phyloP scores from a whole-genome alignment of 2,888 invertebrate genomes.

The Coelogynopora nodosa region DNA sequence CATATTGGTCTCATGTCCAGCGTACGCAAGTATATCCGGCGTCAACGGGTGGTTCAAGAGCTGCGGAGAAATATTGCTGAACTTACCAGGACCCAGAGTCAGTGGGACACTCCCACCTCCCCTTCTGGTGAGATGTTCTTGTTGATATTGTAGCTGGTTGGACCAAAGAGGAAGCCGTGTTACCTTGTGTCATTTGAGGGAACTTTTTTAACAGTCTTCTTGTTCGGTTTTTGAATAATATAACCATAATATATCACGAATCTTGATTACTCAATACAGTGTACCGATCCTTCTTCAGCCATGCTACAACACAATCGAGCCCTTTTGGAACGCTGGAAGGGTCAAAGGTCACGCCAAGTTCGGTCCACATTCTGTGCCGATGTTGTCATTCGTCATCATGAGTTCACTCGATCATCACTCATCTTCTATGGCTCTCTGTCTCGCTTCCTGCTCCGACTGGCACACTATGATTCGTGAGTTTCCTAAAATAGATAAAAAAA shows the following conservation, averaged over 20 bases:
- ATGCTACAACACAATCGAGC: neutral
- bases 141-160: no score
- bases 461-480: slow-evolving; percentile 12
- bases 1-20: slow-evolving; percentile 85
- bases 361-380: neutral
- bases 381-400: slow-evolving; percentile 10
- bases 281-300: neutral
- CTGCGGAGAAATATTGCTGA: slow-evolving; percentile 58
- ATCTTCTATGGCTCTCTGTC: neutral
- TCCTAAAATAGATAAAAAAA: no score
- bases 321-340: neutral
- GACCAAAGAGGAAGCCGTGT: no score
- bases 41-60: slow-evolving; percentile 74
- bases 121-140: no score
- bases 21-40: slow-evolving; percentile 76
- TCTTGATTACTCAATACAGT: no score
- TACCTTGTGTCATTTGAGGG: no score
- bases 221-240: no score
- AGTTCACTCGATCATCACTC: neutral
- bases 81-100: neutral
- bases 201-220: no score
- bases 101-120: neutral
- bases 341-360: neutral
- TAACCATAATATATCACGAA: no score
- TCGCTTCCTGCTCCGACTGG: neutral